A percentile compares a stretch with the other conserved stretches of the same genome.
Evolutionary conservation across 2,888 invertebrate species (phyloP).

Genomic region (Mythimna albipuncta): DNA sequence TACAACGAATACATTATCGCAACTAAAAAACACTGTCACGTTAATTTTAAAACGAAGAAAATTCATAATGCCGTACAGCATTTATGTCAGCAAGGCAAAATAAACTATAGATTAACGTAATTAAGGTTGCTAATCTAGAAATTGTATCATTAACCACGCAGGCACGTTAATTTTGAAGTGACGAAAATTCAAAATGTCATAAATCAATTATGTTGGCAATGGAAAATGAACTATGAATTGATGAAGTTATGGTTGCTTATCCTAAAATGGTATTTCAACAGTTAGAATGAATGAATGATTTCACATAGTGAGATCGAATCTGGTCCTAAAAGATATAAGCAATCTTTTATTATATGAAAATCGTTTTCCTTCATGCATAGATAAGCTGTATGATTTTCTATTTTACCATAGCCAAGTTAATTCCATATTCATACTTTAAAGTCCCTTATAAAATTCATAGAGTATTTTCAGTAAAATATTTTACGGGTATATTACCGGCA

Average conservation of each 20-base stretch:
- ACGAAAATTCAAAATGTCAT: not conserved
- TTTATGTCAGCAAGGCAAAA: not conserved
- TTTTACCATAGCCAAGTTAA: conserved; percentile 12
- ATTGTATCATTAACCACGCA: conserved; percentile 3
- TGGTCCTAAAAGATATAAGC: not conserved
- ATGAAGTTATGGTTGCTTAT: not conserved
- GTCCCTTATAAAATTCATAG: conserved; percentile 43
- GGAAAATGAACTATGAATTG: conserved; percentile 4
- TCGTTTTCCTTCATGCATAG: not conserved
- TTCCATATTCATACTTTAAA: conserved; percentile 37
- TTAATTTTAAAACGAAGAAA: conserved; percentile 12
- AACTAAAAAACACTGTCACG: conserved; percentile 8
- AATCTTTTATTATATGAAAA: not conserved
- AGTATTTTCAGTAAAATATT: conserved; percentile 66
- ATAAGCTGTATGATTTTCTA: not conserved
- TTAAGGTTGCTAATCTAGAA: not conserved
- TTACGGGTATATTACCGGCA: conserved; percentile 67
- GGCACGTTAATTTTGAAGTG: conserved; percentile 14
- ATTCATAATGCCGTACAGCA: not conserved
- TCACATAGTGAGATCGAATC: not conserved
- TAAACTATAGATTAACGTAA: not conserved
- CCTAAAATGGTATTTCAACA: not conserved
- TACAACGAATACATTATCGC: conserved; percentile 12
- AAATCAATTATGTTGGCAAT: not conserved
- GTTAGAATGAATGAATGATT: not conserved